phyloP scores from a whole-genome alignment of 2,888 invertebrate genomes.

The Trichogramma dendrolimi region DNA sequence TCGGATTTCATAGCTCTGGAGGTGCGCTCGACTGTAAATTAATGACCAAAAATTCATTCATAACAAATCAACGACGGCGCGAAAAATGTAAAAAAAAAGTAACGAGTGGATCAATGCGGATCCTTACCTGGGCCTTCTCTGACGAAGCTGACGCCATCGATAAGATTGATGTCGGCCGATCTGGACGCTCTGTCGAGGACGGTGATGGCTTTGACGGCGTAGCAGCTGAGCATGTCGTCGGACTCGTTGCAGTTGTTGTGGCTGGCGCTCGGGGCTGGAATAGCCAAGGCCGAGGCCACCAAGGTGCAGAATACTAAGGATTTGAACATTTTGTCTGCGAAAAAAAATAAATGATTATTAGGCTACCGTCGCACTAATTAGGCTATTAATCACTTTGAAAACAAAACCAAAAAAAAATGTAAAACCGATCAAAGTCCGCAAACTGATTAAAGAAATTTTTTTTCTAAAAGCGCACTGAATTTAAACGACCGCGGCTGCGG shows the following conservation, averaged over 20 bases:
- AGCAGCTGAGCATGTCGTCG: conserved; percentile 56
- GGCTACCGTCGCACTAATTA: no score
- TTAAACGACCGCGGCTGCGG: no score
- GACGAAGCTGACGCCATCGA: conserved; percentile 60
- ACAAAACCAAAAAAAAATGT: no score
- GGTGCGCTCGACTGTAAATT: conserved; percentile 42
- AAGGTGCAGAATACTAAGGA: conserved; percentile 45
- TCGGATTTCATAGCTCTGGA: conserved; percentile 47
- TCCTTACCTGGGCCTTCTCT: conserved; percentile 47
- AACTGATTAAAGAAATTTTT: no score
- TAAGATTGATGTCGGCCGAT: conserved; percentile 57
- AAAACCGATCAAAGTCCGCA: not conserved
- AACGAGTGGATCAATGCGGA: not conserved
- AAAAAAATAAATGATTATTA: no score
- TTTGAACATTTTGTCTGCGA: conserved; percentile 49
- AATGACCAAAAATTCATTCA: not conserved
- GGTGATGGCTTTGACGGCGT: conserved; percentile 59
- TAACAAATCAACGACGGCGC: not conserved
- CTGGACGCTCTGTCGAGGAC: conserved; percentile 58
- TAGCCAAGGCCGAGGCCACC: conserved; percentile 43
- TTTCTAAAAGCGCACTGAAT: not conserved
- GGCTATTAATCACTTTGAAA: no score
- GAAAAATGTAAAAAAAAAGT: not conserved
- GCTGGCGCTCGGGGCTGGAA: conserved; percentile 38
- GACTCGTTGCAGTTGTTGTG: conserved; percentile 48